Evolutionary conservation across 1,140 invertebrate species (phyloP).

Genomic region (Rhagoletis zephyria): DNA sequence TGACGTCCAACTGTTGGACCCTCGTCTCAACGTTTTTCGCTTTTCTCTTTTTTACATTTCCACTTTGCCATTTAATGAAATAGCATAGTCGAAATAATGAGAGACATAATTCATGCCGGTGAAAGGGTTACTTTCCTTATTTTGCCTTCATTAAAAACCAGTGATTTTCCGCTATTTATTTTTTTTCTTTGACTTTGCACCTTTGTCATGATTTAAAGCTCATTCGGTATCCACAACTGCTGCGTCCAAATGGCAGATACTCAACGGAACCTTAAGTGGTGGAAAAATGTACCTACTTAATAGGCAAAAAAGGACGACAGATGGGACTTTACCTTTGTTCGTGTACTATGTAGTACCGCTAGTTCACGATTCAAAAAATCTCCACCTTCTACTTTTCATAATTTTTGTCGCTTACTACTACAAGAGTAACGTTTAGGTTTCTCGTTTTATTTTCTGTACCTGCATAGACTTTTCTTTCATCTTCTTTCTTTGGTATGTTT

Average conservation of each 20-base stretch:
- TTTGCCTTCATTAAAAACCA: constrained; percentile 39
- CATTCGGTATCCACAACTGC: background rate
- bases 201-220: constrained; percentile 3
- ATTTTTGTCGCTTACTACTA: no score
- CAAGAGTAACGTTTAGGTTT: no score
- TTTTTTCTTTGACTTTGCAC: background rate
- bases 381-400: background rate
- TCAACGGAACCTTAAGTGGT: constrained; percentile 1
- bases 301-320: background rate
- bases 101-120: background rate
- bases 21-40: background rate
- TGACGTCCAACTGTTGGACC: background rate
- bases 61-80: constrained; percentile 26
- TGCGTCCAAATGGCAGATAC: background rate
- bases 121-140: constrained; percentile 19
- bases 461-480: constrained; percentile 3
- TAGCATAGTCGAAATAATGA: background rate
- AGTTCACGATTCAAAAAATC: background rate
- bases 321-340: background rate
- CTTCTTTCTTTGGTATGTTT: background rate
- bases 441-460: no score
- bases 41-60: background rate
- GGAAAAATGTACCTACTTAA: background rate
- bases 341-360: background rate
- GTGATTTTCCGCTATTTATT: background rate